These are phyloP conservation scores for Drusus annulatus DNA, from an alignment of 1,140 invertebrate species.

Conservation along the genomic window DNA sequence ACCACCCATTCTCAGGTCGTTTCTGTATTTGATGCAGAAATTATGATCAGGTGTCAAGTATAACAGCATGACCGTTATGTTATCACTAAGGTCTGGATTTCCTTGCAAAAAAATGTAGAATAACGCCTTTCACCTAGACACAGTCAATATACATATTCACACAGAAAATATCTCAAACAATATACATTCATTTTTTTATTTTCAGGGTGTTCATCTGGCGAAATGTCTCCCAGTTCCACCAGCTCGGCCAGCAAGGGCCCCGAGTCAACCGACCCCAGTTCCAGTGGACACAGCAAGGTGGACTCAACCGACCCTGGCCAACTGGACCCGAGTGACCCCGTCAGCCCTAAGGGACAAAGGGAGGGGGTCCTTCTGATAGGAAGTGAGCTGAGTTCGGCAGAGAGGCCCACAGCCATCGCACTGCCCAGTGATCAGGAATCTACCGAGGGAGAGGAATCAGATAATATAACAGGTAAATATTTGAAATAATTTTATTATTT, in stretches of 20 bases:
- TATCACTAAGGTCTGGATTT: no score
- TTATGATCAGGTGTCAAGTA: no score
- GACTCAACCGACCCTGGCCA: conserved; percentile 1
- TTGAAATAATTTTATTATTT: no score
- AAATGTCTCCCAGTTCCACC: conserved; percentile 22
- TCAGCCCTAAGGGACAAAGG: not conserved
- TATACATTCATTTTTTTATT: not conserved
- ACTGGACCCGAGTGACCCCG: not conserved
- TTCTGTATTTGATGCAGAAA: no score
- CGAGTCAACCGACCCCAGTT: not conserved
- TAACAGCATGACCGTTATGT: no score
- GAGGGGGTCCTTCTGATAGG: conserved; percentile 51
- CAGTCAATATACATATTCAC: no score
- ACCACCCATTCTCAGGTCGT: no score
- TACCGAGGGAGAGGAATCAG: conserved; percentile 82
- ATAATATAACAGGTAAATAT: conserved; percentile 68
- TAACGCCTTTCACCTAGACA: no score
- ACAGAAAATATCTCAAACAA: no score
- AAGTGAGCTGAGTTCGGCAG: conserved; percentile 46
- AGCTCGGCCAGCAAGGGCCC: conserved; percentile 20
- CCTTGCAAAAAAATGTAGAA: no score
- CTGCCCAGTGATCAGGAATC: conserved; percentile 84
- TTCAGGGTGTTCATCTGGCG: conserved; percentile 9
- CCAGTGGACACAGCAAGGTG: not conserved
- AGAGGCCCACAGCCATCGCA: conserved; percentile 65